These are phyloP conservation scores for Catocala nupta DNA, from an alignment of 2,888 invertebrate species.

Conservation along the genomic window DNA sequence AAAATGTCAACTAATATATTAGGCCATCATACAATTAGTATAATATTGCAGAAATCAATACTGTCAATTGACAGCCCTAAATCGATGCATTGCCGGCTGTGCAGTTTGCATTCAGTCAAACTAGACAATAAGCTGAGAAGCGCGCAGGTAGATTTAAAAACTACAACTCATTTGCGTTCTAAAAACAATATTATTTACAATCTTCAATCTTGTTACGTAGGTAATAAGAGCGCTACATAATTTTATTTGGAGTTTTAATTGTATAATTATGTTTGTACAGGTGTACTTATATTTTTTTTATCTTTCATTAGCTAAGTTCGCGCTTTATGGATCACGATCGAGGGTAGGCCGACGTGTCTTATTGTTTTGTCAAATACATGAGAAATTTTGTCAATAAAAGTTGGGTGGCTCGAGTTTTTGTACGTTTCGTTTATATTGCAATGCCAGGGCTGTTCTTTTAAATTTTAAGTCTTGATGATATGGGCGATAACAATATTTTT, in stretches of 20 bases:
- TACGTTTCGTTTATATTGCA: slow-evolving; percentile 25
- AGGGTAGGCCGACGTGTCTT: slow-evolving; percentile 80
- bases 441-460: slow-evolving; percentile 45
- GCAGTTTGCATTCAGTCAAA: slow-evolving; percentile 75
- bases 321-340: slow-evolving; percentile 84
- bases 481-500: slow-evolving; percentile 10
- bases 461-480: slow-evolving; percentile 45
- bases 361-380: slow-evolving; percentile 85
- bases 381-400: slow-evolving; percentile 82
- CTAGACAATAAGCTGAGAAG: slow-evolving; percentile 83
- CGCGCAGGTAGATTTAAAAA: slow-evolving; percentile 80
- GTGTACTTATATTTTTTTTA: slow-evolving; percentile 79
- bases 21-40: background rate
- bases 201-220: slow-evolving; percentile 44
- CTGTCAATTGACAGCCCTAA: slow-evolving; percentile 72
- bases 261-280: slow-evolving; percentile 60
- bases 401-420: slow-evolving; percentile 73
- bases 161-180: slow-evolving; percentile 51
- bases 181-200: slow-evolving; percentile 21
- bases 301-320: slow-evolving; percentile 86
- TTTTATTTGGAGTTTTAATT: slow-evolving; percentile 2
- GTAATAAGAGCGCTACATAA: slow-evolving; percentile 43
- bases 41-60: slow-evolving; percentile 16
- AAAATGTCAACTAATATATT: background rate
- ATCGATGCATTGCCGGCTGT: slow-evolving; percentile 77